Evolutionary conservation across 2,797 vertebrate genomes (phyloP).

Genomic region (Chrysolophus pictus): DNA sequence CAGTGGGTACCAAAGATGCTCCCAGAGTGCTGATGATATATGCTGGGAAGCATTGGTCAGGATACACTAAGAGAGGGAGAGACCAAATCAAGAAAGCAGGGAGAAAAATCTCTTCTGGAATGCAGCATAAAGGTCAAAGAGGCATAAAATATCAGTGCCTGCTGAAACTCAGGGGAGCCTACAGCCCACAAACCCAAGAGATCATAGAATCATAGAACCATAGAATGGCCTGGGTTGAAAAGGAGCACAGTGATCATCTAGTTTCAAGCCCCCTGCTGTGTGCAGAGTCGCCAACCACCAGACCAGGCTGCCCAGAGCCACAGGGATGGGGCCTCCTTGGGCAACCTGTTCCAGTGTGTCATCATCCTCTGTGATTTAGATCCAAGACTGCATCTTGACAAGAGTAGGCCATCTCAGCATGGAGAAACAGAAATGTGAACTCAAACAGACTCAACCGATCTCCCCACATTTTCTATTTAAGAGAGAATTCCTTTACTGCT

Average conservation of each 20-base stretch:
- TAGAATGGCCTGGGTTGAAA: no score
- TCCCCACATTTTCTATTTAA: constrained; percentile 9
- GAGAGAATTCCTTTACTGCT: not conserved
- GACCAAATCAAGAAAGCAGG: not conserved
- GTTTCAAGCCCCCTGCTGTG: no score
- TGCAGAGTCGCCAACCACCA: no score
- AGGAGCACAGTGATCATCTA: no score
- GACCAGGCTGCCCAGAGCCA: no score
- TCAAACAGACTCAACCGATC: not conserved
- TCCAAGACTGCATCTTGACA: not conserved
- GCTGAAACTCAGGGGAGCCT: not conserved
- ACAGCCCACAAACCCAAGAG: not conserved
- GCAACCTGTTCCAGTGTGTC: no score
- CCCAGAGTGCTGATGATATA: not conserved
- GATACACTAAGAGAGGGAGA: not conserved
- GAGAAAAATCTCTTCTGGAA: not conserved
- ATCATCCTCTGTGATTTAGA: not conserved
- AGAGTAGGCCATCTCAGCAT: not conserved
- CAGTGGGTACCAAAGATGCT: not conserved
- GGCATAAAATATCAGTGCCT: not conserved
- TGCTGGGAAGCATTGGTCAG: not conserved
- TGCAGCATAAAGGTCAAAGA: not conserved
- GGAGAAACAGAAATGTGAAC: not conserved
- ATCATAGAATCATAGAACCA: no score
- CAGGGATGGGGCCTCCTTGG: no score